Conservation (phyloP, 2,888 invertebrate species). For the Crematogaster levior region DNA sequence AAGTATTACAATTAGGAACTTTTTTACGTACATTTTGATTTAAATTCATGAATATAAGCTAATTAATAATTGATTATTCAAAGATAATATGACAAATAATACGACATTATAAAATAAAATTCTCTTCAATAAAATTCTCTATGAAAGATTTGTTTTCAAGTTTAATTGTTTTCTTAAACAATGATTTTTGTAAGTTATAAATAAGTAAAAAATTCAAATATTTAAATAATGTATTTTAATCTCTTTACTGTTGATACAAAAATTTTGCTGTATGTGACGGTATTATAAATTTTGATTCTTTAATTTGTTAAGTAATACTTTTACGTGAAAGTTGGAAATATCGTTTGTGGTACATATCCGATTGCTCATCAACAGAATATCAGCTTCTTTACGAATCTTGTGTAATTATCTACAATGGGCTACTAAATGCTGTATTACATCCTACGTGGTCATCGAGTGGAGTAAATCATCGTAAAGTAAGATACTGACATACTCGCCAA, state of each 20-base stretch:
- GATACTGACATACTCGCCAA: slow-evolving; percentile 32
- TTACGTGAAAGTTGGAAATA: not conserved
- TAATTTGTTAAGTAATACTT: not conserved
- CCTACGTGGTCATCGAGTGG: not conserved
- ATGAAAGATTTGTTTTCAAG: not conserved
- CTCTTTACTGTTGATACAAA: not conserved
- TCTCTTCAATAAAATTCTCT: not conserved
- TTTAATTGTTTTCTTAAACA: not conserved
- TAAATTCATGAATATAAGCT: not conserved
- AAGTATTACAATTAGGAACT: not conserved
- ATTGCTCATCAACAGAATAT: not conserved
- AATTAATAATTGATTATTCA: not conserved
- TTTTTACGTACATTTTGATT: not conserved
- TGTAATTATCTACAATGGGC: slow-evolving; percentile 8
- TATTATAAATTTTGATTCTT: slow-evolving; percentile 7
- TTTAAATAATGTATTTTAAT: not conserved
- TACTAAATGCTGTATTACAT: not conserved
- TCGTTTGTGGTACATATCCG: not conserved
- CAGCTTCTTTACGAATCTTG: not conserved
- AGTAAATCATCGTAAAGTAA: slow-evolving; percentile 45
- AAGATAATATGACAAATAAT: not conserved
- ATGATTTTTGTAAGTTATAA: not conserved
- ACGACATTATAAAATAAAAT: not conserved
- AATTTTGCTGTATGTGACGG: not conserved
- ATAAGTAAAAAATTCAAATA: not conserved